Conservation (phyloP, 2,113 vertebrate species). For the Mellivora capensis region DNA sequence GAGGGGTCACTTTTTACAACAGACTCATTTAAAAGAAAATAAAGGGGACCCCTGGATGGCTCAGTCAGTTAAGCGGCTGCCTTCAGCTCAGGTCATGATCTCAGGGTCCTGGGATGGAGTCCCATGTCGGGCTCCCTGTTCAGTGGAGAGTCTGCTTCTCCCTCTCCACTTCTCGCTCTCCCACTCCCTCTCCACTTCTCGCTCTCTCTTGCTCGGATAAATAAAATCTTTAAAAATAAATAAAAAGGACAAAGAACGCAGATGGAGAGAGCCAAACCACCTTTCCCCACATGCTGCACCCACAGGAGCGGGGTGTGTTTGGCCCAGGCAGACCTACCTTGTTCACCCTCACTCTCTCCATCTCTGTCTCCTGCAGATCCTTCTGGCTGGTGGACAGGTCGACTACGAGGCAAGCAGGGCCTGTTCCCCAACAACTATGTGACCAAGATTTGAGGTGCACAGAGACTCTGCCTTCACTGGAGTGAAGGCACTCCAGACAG, state of each 20-base stretch:
- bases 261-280: background rate
- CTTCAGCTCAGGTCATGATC: background rate
- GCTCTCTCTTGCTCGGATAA: background rate
- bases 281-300: background rate
- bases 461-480: background rate
- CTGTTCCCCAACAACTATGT: slow-evolving; percentile 99
- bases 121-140: no score
- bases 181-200: background rate
- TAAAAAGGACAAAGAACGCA: background rate
- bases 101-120: no score
- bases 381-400: slow-evolving; percentile 98
- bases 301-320: fast-evolving
- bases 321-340: background rate
- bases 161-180: background rate
- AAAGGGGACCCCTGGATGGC: background rate
- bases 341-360: background rate
- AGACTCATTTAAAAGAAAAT: background rate
- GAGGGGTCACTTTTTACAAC: background rate
- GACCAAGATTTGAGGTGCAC: slow-evolving; percentile 88
- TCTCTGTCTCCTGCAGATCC: slow-evolving; percentile 83
- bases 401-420: slow-evolving; percentile 96
- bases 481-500: background rate
- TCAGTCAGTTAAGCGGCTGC: background rate
- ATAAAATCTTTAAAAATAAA: background rate
- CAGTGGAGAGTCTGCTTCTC: background rate